phyloP scores from a whole-genome alignment of 2,797 vertebrate species.

The Gymnopithys bicolor region DNA sequence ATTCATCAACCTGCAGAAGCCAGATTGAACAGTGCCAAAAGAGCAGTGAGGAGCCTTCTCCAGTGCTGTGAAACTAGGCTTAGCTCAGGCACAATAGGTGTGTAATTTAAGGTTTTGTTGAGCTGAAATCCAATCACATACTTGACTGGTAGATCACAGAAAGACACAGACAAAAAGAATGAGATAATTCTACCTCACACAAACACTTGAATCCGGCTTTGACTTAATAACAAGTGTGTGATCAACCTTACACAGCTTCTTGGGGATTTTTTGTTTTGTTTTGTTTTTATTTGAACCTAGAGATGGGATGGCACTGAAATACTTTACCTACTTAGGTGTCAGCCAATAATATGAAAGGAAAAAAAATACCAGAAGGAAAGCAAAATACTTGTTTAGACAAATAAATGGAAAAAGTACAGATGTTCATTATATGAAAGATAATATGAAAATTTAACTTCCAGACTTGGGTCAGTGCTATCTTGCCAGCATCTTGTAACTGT shows the following conservation, averaged over 20 bases:
- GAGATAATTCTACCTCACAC: conserved; percentile 88
- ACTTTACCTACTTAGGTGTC: conserved; percentile 23
- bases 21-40: conserved; percentile 84
- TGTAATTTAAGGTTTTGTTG: conserved; percentile 99
- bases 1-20: conserved; percentile 87
- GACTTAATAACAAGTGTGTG: conserved; percentile 80
- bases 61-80: conserved; percentile 89
- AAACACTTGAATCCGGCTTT: conserved; percentile 81
- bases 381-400: not conserved
- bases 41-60: conserved; percentile 84
- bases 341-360: not conserved
- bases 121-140: conserved; percentile 99
- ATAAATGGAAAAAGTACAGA: not conserved
- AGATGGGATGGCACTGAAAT: not conserved
- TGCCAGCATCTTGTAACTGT: not conserved
- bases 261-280: conserved; percentile 1
- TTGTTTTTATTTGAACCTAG: conserved; percentile 28
- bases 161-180: conserved; percentile 87
- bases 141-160: conserved; percentile 98
- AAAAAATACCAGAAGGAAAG: not conserved
- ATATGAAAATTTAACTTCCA: not conserved
- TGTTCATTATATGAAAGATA: not conserved
- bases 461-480: not conserved
- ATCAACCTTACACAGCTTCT: conserved; percentile 70
- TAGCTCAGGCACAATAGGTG: conserved; percentile 95